Evolutionary conservation across 1,140 invertebrate species (phyloP).

Genomic region (Yoshiicerus persimilis): DNA sequence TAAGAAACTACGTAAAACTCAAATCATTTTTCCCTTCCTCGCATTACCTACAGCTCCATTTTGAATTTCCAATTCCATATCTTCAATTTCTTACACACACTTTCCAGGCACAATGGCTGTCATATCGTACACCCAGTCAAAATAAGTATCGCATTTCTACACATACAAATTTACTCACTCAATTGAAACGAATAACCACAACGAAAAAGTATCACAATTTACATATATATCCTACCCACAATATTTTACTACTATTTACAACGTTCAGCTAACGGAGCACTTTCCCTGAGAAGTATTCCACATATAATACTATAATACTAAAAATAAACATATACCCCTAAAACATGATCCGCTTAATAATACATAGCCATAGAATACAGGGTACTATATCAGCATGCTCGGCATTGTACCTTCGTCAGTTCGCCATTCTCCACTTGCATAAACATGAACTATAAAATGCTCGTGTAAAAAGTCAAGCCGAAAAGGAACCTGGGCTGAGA

Average conservation of each 20-base stretch:
- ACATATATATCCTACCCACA: background rate
- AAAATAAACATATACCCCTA: no score
- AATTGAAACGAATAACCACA: background rate
- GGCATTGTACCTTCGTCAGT: no score
- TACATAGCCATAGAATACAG: no score
- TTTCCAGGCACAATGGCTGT: no score
- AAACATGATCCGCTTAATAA: no score
- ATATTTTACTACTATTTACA: background rate
- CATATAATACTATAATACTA: no score
- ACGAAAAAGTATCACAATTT: background rate
- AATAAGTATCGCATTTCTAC: no score
- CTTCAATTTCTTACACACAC: background rate
- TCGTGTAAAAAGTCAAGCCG: background rate
- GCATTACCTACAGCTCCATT: background rate
- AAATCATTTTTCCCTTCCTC: background rate
- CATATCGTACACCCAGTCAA: no score
- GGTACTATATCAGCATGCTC: no score
- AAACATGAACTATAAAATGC: background rate
- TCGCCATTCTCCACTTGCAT: no score
- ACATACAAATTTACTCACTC: background rate
- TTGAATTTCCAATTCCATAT: background rate
- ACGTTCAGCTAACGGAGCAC: no score
- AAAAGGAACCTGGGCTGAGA: background rate
- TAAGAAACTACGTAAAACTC: background rate
- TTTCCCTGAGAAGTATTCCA: no score